Evolutionary conservation across 1,140 invertebrate species (phyloP), one percentile per base, ranked within the genome.

Genomic region (Tetramorium alpestre): DNA sequence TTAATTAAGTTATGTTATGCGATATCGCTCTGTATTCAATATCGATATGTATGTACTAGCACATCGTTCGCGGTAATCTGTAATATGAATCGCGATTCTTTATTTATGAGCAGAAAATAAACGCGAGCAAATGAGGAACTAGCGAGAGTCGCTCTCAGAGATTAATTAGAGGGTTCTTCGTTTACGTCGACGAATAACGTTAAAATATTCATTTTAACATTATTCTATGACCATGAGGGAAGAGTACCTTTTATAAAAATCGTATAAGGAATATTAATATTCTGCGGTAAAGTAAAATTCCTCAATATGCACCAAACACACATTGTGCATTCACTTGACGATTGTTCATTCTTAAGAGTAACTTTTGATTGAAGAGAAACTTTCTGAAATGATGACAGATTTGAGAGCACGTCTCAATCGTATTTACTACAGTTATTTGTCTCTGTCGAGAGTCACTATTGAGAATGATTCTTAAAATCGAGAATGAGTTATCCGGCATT

Each of bases 21-120:
- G 1, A 54, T 22, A 22, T 22, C 22, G 22, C 80, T 67, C 10
- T 80, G 13, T 86, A 51, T n/a, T 60, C 5, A 4, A 64, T 76
- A 85, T 77, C 44, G 6, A 51, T 65, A 77, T 85, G 13, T 58
- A 47, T 85, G 13, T 58, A 47, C 11, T 33, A 84, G 38, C 18
- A 41, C 41, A 69, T 81, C 4, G n/a, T 70, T n/a, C 49, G 33
- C 13, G 16, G 13, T 33, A 33, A 33, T 56, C n/a, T 72, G 33
- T 60, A 47, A 64, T 33, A 64, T 49, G 2, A 77, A 64, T 75
- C 41, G 11, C 41, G 22, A 56, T 13, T 28, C 16, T 81, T 81
- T 69, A 58, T 81, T 81, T 70, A 22, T 16, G 13, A 41, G 22
- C 8, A 33, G 22, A n/a, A 41, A 38, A 10, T 10, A 22, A 38